Percentiles rank a stretch among this genome's conserved stretches.
Evolutionary conservation across 2,113 vertebrate genomes (phyloP).

Genomic region (Cololabis saira): DNA sequence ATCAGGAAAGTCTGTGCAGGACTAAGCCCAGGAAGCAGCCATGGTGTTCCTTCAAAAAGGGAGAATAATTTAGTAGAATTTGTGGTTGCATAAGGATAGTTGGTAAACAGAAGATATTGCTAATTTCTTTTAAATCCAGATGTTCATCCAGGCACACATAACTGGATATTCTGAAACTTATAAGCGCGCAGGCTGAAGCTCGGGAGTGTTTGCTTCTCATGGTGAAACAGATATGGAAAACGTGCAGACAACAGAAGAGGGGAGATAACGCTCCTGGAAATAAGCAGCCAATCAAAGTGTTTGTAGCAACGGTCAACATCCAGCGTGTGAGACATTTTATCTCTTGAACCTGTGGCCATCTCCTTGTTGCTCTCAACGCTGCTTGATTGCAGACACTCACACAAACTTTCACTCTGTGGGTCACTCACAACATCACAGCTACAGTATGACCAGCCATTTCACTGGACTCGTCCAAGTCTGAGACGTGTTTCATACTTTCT

Average conservation of each 20-base stretch:
- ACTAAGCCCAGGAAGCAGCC: no score
- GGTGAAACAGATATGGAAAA: neutral
- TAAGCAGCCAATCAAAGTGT: neutral
- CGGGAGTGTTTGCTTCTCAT: neutral
- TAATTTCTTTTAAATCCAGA: no score
- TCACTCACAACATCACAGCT: no score
- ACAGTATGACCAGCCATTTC: neutral
- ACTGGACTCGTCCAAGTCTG: no score
- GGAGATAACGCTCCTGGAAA: neutral
- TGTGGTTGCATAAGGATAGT: no score
- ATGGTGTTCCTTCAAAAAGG: no score
- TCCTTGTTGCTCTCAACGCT: conserved; percentile 18
- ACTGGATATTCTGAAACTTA: no score
- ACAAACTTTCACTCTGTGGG: conserved; percentile 16
- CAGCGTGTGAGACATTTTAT: neutral
- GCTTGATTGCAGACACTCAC: conserved; percentile 20
- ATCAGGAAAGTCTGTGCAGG: no score
- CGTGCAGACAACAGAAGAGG: neutral
- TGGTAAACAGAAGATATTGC: no score
- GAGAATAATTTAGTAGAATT: no score
- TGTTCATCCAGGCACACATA: no score
- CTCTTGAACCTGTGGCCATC: neutral
- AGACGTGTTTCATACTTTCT: conserved; percentile 10
- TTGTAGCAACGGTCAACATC: neutral
- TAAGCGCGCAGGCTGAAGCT: neutral